These are phyloP conservation scores for Poecilia gillii DNA, from an alignment of 2,797 vertebrate species.

Conservation along the genomic window DNA sequence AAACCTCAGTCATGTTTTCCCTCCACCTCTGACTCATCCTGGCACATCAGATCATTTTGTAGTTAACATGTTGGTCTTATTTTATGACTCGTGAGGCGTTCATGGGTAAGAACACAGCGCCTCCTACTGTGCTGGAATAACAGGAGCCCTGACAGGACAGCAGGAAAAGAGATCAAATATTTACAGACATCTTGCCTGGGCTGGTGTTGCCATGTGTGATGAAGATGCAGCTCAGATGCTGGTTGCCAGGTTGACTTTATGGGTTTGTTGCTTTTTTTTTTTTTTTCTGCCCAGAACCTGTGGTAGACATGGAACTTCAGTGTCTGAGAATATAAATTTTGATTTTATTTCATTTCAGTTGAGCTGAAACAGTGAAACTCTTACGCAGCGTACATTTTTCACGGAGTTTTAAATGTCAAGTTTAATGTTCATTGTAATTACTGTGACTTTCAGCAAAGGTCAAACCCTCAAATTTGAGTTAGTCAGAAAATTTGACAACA, in stretches of 20 bases:
- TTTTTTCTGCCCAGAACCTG: too few relatives aligned
- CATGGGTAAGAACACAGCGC: constrained; percentile 15
- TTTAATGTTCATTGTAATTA: neutral
- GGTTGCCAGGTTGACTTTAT: neutral
- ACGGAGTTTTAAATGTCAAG: too few relatives aligned
- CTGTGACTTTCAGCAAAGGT: neutral
- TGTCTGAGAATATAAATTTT: neutral
- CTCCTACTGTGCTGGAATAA: constrained; percentile 22
- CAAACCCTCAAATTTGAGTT: neutral
- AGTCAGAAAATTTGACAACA: neutral
- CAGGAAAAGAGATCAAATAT: constrained; percentile 18
- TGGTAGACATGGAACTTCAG: neutral
- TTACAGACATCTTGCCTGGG: neutral
- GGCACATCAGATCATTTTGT: constrained; percentile 29
- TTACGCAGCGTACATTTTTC: neutral
- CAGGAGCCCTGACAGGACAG: constrained; percentile 19
- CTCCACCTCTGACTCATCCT: constrained; percentile 28
- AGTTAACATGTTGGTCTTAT: constrained; percentile 39
- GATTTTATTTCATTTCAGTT: neutral
- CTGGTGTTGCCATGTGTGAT: constrained; percentile 5
- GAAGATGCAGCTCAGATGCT: neutral
- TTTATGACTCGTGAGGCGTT: constrained; percentile 29
- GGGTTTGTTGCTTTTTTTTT: neutral
- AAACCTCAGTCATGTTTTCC: neutral
- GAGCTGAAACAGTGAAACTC: neutral